phyloP scores from a whole-genome alignment of 2,797 vertebrate genomes.

The Rhinogobio ventralis region DNA sequence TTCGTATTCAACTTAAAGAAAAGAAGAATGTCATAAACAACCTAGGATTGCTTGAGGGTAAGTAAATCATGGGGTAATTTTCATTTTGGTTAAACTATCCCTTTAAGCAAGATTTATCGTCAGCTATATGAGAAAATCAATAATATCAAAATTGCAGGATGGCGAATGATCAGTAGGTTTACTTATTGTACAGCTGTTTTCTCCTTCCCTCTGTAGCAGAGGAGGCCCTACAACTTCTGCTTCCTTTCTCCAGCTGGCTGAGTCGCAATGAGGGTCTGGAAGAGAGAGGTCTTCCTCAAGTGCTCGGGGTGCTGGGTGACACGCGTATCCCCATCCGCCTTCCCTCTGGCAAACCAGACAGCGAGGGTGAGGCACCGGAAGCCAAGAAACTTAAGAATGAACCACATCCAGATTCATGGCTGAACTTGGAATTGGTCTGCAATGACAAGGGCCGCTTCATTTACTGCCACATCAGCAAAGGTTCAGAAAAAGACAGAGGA shows the following conservation, averaged over 20 bases:
- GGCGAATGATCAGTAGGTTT: neutral
- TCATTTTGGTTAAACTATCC: too few species aligned
- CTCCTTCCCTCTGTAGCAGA: conserved; percentile 55
- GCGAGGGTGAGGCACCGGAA: conserved; percentile 63
- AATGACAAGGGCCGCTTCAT: conserved; percentile 70
- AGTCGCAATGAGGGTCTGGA: conserved; percentile 46
- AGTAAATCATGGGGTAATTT: too few species aligned
- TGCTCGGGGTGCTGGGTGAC: conserved; percentile 77
- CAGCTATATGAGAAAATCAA: neutral
- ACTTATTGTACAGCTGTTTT: neutral
- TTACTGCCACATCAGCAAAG: conserved; percentile 72
- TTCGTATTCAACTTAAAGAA: too few species aligned
- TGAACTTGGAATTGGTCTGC: conserved; percentile 77
- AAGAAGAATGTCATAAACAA: too few species aligned
- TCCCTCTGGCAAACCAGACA: conserved; percentile 67
- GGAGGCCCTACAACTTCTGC: conserved; percentile 66
- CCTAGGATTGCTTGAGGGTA: too few species aligned
- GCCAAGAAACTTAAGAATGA: conserved; percentile 71
- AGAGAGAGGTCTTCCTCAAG: conserved; percentile 62
- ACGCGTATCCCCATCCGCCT: conserved; percentile 76
- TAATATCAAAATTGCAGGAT: neutral
- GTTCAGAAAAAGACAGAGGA: conserved; percentile 70
- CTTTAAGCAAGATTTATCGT: neutral
- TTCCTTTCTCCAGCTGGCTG: conserved; percentile 64
- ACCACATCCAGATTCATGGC: conserved; percentile 73